A percentile compares a stretch with the other conserved stretches of the same genome.
These are phyloP conservation scores for Crematogaster levior DNA, from an alignment of 2,888 invertebrate species.

Conservation along the genomic window DNA sequence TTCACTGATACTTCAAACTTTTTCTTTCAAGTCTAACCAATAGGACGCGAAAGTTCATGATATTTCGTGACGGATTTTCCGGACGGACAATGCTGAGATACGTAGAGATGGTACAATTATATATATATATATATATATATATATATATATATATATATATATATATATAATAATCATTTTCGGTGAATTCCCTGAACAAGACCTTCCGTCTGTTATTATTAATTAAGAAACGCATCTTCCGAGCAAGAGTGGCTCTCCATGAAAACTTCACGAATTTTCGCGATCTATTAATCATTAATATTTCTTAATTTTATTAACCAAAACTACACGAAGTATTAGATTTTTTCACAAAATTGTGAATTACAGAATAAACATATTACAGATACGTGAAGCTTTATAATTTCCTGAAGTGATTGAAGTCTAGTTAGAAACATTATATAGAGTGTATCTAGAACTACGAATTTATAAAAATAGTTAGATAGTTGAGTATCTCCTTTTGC, in stretches of 20 bases:
- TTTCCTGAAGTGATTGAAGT: conserved; percentile 22
- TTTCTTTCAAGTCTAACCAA: conserved; percentile 51
- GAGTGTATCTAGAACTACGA: conserved; percentile 26
- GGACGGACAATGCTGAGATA: neutral
- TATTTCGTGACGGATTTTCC: conserved; percentile 9
- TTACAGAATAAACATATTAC: neutral
- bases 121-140: no score
- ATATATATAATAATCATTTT: no score
- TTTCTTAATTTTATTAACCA: conserved; percentile 16
- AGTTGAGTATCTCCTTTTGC: conserved; percentile 42
- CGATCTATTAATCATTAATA: conserved; percentile 14
- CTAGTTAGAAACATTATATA: conserved; percentile 21
- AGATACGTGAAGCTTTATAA: conserved; percentile 41
- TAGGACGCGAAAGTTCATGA: conserved; percentile 12
- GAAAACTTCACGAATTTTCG: conserved; percentile 20
- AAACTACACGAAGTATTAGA: conserved; percentile 32
- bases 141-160: no score
- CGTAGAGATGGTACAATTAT: neutral
- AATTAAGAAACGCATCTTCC: neutral
- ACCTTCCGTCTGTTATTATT: neutral
- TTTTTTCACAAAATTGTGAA: conserved; percentile 27
- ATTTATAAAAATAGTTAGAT: conserved; percentile 32
- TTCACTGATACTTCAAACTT: conserved; percentile 54
- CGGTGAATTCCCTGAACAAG: neutral
- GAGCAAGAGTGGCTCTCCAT: neutral